Percentiles rank a stretch among this genome's conserved stretches.
Evolutionary conservation across 2,113 vertebrate genomes (phyloP).

Genomic region (Helogale parvula): DNA sequence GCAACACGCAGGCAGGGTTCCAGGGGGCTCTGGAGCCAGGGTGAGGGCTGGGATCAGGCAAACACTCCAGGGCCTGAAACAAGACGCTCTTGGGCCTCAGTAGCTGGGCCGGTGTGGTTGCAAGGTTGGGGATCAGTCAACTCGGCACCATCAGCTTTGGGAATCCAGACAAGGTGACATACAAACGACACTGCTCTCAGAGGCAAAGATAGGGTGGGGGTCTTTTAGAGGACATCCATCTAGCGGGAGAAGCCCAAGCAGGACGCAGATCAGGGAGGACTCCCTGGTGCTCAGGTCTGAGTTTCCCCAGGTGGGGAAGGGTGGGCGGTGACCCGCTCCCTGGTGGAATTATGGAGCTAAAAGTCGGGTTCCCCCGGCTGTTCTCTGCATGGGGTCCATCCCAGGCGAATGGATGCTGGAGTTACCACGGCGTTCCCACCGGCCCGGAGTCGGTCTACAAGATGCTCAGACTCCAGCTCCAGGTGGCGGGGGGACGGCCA

Average conservation of each 20-base stretch:
- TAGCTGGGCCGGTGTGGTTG: not conserved
- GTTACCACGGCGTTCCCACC: not conserved
- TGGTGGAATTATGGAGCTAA: not conserved
- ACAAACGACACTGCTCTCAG: not conserved
- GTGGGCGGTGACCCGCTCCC: not conserved
- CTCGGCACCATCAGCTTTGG: not conserved
- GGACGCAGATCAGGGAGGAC: not conserved
- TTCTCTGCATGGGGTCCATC: not conserved
- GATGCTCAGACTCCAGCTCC: not conserved
- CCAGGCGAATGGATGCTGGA: not conserved
- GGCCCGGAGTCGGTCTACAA: not conserved
- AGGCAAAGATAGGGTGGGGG: not conserved
- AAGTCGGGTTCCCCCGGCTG: not conserved
- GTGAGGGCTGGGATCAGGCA: not conserved
- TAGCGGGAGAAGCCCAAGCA: not conserved
- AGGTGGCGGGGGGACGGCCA: too few species aligned
- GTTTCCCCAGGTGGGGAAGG: not conserved
- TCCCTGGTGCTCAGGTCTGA: too few species aligned
- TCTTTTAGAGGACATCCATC: not conserved
- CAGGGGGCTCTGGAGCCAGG: not conserved
- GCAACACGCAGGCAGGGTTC: accelerated
- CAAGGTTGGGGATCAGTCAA: accelerated
- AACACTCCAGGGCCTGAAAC: too few species aligned
- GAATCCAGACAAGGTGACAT: not conserved
- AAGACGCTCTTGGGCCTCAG: not conserved